These are phyloP conservation scores for Galeruca laticollis DNA, from an alignment of 2,888 invertebrate genomes.

Conservation along the genomic window DNA sequence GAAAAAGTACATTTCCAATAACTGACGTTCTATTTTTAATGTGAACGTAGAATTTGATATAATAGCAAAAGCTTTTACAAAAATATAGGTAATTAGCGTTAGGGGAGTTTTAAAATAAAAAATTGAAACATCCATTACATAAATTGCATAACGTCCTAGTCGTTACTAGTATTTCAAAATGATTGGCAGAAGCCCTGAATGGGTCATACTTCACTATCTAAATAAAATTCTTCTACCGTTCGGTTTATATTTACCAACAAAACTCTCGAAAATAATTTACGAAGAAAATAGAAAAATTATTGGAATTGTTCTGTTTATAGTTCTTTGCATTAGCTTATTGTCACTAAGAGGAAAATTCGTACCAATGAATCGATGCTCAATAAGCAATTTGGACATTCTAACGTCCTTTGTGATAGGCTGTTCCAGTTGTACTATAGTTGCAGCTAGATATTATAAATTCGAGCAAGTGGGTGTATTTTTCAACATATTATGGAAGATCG, in stretches of 20 bases:
- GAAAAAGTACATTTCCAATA: too few species aligned
- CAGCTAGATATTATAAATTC: slow-evolving; percentile 29
- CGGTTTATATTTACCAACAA: slow-evolving; percentile 35
- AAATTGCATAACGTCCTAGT: neutral
- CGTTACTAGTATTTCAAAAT: neutral
- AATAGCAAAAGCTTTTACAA: too few species aligned
- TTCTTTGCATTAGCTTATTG: slow-evolving; percentile 22
- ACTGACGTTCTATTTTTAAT: too few species aligned
- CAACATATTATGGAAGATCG: slow-evolving; percentile 11
- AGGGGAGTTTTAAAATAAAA: neutral
- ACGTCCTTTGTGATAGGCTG: neutral
- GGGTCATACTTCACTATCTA: slow-evolving; percentile 11
- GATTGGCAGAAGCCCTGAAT: neutral
- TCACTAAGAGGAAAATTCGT: slow-evolving; percentile 2
- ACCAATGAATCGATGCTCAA: neutral
- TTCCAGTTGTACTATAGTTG: slow-evolving; percentile 24
- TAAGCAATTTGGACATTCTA: slow-evolving; percentile 13
- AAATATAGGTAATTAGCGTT: neutral
- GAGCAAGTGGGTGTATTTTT: slow-evolving; percentile 24
- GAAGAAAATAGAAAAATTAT: slow-evolving; percentile 26
- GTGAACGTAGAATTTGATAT: too few species aligned
- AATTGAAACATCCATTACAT: neutral
- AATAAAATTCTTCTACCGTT: slow-evolving; percentile 19
- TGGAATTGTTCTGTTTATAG: slow-evolving; percentile 25
- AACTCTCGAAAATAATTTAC: neutral